These are phyloP conservation scores for Campaea margaritaria DNA, from an alignment of 2,888 invertebrate genomes.

Conservation along the genomic window DNA sequence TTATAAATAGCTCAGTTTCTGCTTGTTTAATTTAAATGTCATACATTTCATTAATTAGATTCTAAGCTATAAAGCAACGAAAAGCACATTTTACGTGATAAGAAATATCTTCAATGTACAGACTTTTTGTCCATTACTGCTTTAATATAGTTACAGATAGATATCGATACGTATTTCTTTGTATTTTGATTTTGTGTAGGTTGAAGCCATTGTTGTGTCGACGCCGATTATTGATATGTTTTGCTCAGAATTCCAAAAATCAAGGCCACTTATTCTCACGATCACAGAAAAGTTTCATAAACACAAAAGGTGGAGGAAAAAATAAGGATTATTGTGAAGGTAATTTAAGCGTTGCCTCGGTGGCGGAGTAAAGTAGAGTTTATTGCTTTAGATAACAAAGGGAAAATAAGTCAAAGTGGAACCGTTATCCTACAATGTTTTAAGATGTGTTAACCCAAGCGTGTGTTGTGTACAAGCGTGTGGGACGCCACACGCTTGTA, in stretches of 20 bases:
- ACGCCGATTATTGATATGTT: conserved; percentile 1
- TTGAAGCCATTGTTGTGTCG: conserved; percentile 26
- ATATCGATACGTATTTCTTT: not conserved
- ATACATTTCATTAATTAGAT: too few species aligned
- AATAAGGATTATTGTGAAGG: not conserved
- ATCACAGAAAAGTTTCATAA: not conserved
- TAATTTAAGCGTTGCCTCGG: not conserved
- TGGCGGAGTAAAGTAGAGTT: not conserved
- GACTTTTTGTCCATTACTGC: too few species aligned
- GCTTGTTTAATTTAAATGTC: too few species aligned
- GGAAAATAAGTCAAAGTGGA: not conserved
- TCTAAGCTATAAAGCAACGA: too few species aligned
- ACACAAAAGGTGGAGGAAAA: not conserved
- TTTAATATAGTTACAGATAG: too few species aligned
- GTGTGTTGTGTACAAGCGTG: conserved; percentile 12
- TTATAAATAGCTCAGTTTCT: too few species aligned
- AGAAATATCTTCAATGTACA: too few species aligned
- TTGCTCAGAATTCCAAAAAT: not conserved
- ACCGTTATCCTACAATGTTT: not conserved
- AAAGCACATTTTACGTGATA: too few species aligned
- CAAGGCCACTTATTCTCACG: not conserved
- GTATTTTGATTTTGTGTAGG: conserved; percentile 9
- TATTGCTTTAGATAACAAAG: not conserved
- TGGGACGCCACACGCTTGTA: conserved; percentile 17
- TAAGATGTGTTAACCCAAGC: not conserved